Evolutionary conservation across 2,797 vertebrate species (phyloP).

Genomic region (Tympanoctomys barrerae): DNA sequence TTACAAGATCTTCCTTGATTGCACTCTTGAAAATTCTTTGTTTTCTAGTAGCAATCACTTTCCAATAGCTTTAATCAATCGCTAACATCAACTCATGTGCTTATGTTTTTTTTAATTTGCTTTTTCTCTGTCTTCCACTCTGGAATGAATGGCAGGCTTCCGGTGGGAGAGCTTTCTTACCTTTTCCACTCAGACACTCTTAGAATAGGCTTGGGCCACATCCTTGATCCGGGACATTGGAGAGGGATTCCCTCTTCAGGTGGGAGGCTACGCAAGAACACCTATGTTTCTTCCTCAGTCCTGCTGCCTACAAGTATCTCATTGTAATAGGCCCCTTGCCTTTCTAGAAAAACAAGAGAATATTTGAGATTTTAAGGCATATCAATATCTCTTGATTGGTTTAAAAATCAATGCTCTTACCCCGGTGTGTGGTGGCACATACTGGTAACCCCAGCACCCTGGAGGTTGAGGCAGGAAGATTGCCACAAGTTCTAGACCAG

Average conservation of each 20-base stretch:
- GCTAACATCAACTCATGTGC: neutral
- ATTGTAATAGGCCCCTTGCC: neutral
- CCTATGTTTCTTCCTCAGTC: neutral
- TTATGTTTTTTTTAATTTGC: neutral
- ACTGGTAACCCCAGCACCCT: too few relatives aligned
- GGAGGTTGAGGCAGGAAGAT: too few relatives aligned
- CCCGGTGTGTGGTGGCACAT: too few relatives aligned
- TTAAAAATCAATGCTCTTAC: slow-evolving; percentile 19
- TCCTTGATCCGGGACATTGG: neutral
- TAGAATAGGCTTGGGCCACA: neutral
- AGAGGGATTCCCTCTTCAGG: neutral
- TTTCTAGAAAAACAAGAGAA: slow-evolving; percentile 16
- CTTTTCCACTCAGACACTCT: neutral
- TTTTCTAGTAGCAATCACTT: neutral
- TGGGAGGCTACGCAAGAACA: neutral
- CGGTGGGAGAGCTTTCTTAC: neutral
- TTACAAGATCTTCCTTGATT: neutral
- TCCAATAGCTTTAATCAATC: neutral
- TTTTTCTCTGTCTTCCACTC: neutral
- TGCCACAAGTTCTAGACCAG: too few relatives aligned
- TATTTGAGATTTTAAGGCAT: neutral
- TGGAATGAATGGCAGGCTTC: neutral
- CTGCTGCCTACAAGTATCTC: neutral
- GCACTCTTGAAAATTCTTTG: neutral
- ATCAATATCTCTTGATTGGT: neutral